Evolutionary conservation across 2,113 vertebrate species (phyloP).

Genomic region (Macquaria australasica): DNA sequence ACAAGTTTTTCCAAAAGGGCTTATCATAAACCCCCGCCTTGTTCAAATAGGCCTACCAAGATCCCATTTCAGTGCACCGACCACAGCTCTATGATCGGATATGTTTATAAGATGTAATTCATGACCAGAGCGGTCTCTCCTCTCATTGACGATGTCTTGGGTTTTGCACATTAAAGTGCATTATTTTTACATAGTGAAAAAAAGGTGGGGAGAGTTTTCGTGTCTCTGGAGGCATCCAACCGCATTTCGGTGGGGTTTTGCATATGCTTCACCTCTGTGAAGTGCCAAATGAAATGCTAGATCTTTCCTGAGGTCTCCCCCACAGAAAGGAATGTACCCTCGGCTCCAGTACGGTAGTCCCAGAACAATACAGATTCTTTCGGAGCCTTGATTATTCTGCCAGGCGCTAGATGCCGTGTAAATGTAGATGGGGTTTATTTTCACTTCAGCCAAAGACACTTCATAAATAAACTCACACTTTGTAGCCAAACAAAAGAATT

Average conservation of each 20-base stretch:
- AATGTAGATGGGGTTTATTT: constrained; percentile 80
- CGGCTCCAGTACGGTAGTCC: constrained; percentile 70
- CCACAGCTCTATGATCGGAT: constrained; percentile 67
- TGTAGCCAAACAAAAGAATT: constrained; percentile 70
- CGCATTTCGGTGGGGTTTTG: constrained; percentile 67
- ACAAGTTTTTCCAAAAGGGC: constrained; percentile 35
- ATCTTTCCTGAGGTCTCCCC: constrained; percentile 80
- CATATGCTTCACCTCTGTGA: constrained; percentile 49
- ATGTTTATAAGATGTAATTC: constrained; percentile 74
- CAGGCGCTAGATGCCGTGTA: constrained; percentile 72
- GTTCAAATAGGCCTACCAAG: constrained; percentile 53
- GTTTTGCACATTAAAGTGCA: constrained; percentile 70
- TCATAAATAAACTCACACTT: constrained; percentile 78
- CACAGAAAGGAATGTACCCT: constrained; percentile 77
- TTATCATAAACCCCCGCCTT: constrained; percentile 54
- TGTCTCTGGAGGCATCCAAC: constrained; percentile 64
- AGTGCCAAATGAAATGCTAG: constrained; percentile 79
- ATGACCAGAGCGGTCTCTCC: constrained; percentile 53
- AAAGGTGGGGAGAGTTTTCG: constrained; percentile 55
- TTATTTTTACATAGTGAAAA: constrained; percentile 67
- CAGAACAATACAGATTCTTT: constrained; percentile 82
- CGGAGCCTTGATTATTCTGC: constrained; percentile 70
- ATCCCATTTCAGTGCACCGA: constrained; percentile 54
- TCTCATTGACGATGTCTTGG: constrained; percentile 62
- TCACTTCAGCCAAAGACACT: constrained; percentile 73